Percentiles rank a stretch among this genome's conserved stretches.
Evolutionary conservation across 2,113 vertebrate species (phyloP).

Genomic region (Cavia porcellus): DNA sequence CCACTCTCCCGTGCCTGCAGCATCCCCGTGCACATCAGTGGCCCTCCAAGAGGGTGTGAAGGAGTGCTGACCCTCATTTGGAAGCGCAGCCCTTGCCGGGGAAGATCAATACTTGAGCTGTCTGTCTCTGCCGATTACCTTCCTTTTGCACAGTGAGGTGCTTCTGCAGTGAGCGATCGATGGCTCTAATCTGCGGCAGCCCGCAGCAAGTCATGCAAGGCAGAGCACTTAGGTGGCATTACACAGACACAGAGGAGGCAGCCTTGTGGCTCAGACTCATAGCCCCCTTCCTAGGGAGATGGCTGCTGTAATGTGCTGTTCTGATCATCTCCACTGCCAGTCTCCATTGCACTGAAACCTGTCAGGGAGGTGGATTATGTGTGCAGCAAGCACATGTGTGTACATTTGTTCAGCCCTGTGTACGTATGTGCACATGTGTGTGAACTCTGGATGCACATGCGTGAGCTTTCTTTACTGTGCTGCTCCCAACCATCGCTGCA

Average conservation of each 20-base stretch:
- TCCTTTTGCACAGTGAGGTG: conserved; percentile 89
- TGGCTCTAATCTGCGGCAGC: conserved; percentile 97
- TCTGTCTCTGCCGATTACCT: conserved; percentile 87
- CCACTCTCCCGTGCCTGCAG: conserved; percentile 44
- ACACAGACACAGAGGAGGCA: conserved; percentile 83
- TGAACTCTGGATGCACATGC: not conserved
- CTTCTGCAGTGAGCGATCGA: conserved; percentile 94
- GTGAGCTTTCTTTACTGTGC: not conserved
- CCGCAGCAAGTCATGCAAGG: conserved; percentile 95
- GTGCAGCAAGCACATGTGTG: too few relatives aligned
- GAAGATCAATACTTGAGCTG: conserved; percentile 91
- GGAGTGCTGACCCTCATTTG: conserved; percentile 91
- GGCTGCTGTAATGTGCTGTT: conserved; percentile 70
- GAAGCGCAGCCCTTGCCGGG: conserved; percentile 87
- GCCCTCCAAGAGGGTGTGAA: conserved; percentile 87
- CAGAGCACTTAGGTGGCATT: conserved; percentile 92
- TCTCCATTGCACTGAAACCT: not conserved
- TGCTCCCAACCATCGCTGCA: not conserved
- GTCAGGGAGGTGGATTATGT: not conserved
- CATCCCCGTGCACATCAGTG: conserved; percentile 59
- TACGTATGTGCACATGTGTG: not conserved
- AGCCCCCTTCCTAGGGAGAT: conserved; percentile 83
- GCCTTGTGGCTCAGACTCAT: conserved; percentile 84
- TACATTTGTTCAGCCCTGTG: not conserved
- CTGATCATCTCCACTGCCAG: not conserved